phyloP scores from a whole-genome alignment of 2,797 vertebrate species.

The Macropus fuliginosus region DNA sequence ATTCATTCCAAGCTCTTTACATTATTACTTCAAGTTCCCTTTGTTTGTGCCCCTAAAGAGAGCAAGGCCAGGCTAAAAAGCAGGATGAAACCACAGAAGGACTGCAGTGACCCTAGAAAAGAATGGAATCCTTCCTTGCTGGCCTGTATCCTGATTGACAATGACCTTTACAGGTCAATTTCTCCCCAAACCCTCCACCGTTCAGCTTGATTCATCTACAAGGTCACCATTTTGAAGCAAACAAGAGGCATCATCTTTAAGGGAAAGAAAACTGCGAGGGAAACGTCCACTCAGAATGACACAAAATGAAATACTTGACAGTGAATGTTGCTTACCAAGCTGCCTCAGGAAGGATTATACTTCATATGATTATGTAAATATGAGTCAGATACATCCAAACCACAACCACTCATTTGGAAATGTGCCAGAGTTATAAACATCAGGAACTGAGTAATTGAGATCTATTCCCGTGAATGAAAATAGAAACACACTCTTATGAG shows the following conservation, averaged over 20 bases:
- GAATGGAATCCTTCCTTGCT: neutral
- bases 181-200: neutral
- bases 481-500: slow-evolving; percentile 70
- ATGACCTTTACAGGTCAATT: neutral
- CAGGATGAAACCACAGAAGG: neutral
- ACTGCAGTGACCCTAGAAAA: neutral
- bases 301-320: slow-evolving; percentile 67
- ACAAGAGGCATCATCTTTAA: neutral
- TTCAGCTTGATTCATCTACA: neutral
- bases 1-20: neutral
- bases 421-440: slow-evolving; percentile 62
- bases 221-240: neutral
- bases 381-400: slow-evolving; percentile 72
- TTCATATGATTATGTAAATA: slow-evolving; percentile 77
- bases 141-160: neutral
- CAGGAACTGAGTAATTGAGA: slow-evolving; percentile 72
- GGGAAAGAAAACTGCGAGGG: neutral
- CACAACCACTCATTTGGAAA: slow-evolving; percentile 72
- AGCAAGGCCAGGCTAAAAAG: neutral
- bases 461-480: slow-evolving; percentile 73
- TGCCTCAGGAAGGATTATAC: slow-evolving; percentile 59
- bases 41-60: neutral
- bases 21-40: neutral
- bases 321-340: slow-evolving; percentile 66
- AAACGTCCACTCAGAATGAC: slow-evolving; percentile 51